Evolutionary conservation across 1,140 invertebrate genomes (phyloP), one percentile per base, ranked within the genome.

Genomic region (Bombus vancouverensis): DNA sequence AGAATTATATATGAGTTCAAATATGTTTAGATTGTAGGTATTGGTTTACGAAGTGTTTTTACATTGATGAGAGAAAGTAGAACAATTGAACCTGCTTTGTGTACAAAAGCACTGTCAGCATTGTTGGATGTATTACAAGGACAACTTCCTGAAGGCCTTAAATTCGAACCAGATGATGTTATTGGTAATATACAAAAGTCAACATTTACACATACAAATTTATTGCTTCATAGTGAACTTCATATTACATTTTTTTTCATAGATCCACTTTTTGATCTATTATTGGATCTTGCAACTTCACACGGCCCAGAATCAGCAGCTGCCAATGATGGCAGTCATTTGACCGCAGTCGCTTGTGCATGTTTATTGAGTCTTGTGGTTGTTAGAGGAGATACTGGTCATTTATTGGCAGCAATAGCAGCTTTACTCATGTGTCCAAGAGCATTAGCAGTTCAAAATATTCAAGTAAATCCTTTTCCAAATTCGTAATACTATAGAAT

Each of bases 341-440:
- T 98, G 87, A 98, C 98, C 59, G 97, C 98, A 42, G 96, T 99
- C 79, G 98, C 98, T 68, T 98, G 98, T 94, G 97, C 98, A 6
- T 98, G 98, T 92, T 96, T 99, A 3, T 96, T 99, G 47, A 98
- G 98, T 83, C 95, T 99, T 71, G 98, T 98, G 44, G 97, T 99
- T n/a, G 98, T 98, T 2, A 95, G 98, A 81, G 98, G 98, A 3
- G 98, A 99, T 92, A 98, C 98, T n/a, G 98, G 98, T 53, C 98
- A 98, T 93, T 97, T 98, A 89, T 95, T 99, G 0, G 97, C 97
- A 92, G 98, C 99, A 28, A 96, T 98, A 53, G 97, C 98, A 32
- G 97, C 98, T 47, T 96, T 99, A 87, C 96, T 99, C 25, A 99
- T 99, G 98, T 98, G 97, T 85, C 96, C 97, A 13, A 95, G 97